Percentiles rank a stretch among this genome's conserved stretches.
Conservation (phyloP, 2,888 invertebrate genomes). For the Leptinotarsa peninsularis region DNA sequence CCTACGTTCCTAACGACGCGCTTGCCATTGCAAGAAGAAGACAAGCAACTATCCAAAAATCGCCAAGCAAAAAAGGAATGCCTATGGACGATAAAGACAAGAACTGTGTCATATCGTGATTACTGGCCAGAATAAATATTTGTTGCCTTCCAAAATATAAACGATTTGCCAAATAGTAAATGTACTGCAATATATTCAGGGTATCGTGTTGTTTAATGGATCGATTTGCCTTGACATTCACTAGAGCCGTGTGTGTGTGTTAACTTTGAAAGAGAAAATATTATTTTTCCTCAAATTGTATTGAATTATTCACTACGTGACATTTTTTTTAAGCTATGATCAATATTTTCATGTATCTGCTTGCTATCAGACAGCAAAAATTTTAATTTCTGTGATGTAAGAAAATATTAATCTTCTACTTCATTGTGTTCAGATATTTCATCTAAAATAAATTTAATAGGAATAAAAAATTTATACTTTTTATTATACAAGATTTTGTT, state of each 20-base stretch:
- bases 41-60: conserved; percentile 66
- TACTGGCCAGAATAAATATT: conserved; percentile 37
- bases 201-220: conserved; percentile 35
- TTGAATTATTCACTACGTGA: no score
- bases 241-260: conserved; percentile 5
- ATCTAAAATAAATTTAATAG: no score
- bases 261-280: background rate
- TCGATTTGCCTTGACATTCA: conserved; percentile 3
- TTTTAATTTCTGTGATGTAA: no score
- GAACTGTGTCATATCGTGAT: conserved; percentile 90
- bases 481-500: no score
- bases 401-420: no score
- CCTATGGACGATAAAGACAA: conserved; percentile 75
- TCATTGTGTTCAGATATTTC: no score
- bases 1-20: conserved; percentile 93
- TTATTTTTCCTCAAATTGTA: no score
- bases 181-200: conserved; percentile 51
- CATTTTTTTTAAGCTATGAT: no score
- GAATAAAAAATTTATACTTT: no score
- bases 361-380: no score
- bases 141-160: conserved; percentile 42
- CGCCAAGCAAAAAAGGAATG: conserved; percentile 59
- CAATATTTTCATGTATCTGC: no score
- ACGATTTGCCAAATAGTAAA: conserved; percentile 51
- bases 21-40: conserved; percentile 84